Base-by-base conservation (phyloP, 2,113 vertebrate genomes). In the Aphyosemion australe region DNA sequence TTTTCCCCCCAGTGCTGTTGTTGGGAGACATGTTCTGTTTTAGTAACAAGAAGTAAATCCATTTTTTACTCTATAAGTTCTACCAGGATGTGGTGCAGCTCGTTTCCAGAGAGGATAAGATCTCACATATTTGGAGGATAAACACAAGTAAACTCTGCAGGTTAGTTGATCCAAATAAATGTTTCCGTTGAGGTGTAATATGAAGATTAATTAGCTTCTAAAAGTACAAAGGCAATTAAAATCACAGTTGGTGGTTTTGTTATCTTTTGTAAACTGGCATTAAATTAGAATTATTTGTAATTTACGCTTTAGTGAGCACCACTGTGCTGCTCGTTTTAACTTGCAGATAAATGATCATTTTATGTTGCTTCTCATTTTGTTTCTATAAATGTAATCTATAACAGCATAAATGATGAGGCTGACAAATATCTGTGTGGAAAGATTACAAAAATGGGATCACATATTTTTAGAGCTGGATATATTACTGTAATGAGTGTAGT, bases 41-140 rank as follows among this genome's bases (percentile, higher is more conserved):
- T 42, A 67, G 56, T 11, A 43, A 62, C 52, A 62, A 43, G 51
- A 55, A 37, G 26, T 46, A n/a, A 13, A 32, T 71, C 14, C 39
- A 45, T 11, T 37, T 26, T 61, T n/a, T 62, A 39, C 71, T 16
- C 39, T 49, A 13, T 20, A 18, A 62, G 53, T 51, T 66, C 57
- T 43, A 52, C 61, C 56, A 61, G 69, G 50, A 51, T 66, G 55
- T 49, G 43, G 56, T 69, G 6, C 75, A 65, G 58, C 70, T 71
- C 0, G 67, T 66, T 69, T 80, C 61, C 61, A 65, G 59, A 54
- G 8, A 49, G 41, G 64, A 12, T 54, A 59, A 21, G 9, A 19
- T 26, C 2, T 16, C 31, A 34, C 43, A 9, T 41, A 51, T 50
- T 61, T 34, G 13, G 50, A 42, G 32, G 54, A 63, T 37, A 61